Evolutionary conservation across 2,888 invertebrate species (phyloP), one percentile per base, ranked within the genome.

Genomic region (Eupsilia transversa): DNA sequence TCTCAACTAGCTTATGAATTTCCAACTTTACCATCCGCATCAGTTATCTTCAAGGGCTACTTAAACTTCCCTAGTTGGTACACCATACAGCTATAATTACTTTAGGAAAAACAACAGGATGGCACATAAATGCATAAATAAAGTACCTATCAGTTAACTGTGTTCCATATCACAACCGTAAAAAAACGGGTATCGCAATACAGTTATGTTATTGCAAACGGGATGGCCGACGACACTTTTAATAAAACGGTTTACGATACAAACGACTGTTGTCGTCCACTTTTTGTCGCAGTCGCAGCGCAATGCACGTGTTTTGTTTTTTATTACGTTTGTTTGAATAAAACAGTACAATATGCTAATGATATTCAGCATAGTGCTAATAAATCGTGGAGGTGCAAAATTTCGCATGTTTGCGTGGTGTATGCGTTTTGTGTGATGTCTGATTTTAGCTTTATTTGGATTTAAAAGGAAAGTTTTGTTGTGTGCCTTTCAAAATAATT

Each of bases 171-270:
- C 63, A 57, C 35, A 35, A 59, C 60, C 20, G 77, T 63, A 82
- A 84, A 82, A 77, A 67, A 78, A 59, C 38, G 72, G 49, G 83
- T 80, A 60, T 69, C n/a, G 54, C 69, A 66, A 81, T 63, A 80
- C 85, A 84, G 81, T 86, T 84, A 84, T 79, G 86, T 79, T 86
- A 84, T 83, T 74, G 82, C 75, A 46, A 79, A 80, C 83, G 84
- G 84, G 74, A 87, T 63, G 67, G 70, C 66, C 67, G 80, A 74
- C 83, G 82, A 88, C 89, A 90, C 89, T 91, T 92, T 89, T 89
- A 91, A 90, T 91, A 90, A 92, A 91, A 91, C 89, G 87, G 86
- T 92, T 91, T 90, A 90, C 88, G 86, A 85, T 82, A 86, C 85
- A 86, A 86, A 86, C 89, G 85, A 86, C 77, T 89, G 90, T 80